These are phyloP conservation scores for Drosophila heteroneura DNA, from an alignment of 2,888 invertebrate species.

Conservation along the genomic window DNA sequence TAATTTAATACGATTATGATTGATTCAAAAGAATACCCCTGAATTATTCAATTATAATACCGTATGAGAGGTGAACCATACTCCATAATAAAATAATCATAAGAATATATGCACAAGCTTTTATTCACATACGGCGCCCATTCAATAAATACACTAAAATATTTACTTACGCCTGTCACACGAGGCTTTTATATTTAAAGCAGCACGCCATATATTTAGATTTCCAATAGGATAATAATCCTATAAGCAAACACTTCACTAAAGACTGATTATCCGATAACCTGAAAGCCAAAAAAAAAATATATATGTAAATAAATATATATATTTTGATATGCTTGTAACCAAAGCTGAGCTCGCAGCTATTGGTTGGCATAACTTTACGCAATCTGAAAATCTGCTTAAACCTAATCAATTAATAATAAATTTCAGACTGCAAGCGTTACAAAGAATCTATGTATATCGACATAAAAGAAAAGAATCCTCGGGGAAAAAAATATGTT, in stretches of 20 bases:
- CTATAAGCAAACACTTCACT: constrained; percentile 5
- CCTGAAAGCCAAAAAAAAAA: neutral
- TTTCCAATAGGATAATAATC: neutral
- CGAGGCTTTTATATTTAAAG: neutral
- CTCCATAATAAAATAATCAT: no score
- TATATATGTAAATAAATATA: neutral
- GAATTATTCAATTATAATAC: no score
- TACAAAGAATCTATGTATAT: constrained; percentile 25
- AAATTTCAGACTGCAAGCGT: constrained; percentile 64
- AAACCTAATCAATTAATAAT: constrained; percentile 80
- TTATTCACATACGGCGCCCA: neutral
- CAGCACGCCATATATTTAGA: constrained; percentile 5
- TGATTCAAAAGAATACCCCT: neutral
- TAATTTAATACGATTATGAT: no score
- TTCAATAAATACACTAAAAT: neutral
- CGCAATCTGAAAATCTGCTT: constrained; percentile 63
- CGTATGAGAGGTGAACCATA: no score
- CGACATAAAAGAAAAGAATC: constrained; percentile 20
- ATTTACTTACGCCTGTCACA: neutral
- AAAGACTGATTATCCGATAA: constrained; percentile 30
- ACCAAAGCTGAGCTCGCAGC: constrained; percentile 1
- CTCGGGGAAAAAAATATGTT: constrained; percentile 9
- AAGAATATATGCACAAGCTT: no score
- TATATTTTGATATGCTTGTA: neutral
- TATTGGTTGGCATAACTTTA: constrained; percentile 35